Percentiles rank a stretch among this genome's conserved stretches.
These are phyloP conservation scores for Teleogryllus oceanicus DNA, from an alignment of 2,888 invertebrate species.

Conservation along the genomic window DNA sequence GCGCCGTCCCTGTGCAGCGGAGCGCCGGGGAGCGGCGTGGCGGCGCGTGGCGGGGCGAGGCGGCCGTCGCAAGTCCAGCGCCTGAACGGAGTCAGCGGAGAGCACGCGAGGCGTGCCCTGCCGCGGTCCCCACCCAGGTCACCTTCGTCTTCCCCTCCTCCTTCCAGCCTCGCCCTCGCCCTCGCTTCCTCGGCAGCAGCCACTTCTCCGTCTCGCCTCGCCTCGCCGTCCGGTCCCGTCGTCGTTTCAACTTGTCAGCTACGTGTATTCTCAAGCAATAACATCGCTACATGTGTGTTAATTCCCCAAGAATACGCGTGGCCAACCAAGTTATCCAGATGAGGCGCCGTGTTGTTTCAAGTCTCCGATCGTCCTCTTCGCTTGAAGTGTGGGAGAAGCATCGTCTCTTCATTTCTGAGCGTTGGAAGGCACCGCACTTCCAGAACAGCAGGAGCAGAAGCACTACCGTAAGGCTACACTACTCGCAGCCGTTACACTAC, in stretches of 20 bases:
- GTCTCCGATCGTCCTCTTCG: too few relatives aligned
- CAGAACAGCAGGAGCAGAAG: too few relatives aligned
- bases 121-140: constrained; percentile 8
- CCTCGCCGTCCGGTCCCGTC: constrained; percentile 57
- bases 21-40: too few relatives aligned
- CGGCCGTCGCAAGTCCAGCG: background rate
- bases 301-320: constrained; percentile 99
- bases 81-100: constrained; percentile 1
- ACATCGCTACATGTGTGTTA: constrained; percentile 92
- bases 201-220: constrained; percentile 84
- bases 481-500: too few relatives aligned
- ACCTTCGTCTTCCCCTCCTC: background rate
- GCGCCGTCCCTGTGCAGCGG: too few relatives aligned
- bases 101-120: constrained; percentile 18
- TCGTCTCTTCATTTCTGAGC: too few relatives aligned
- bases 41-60: too few relatives aligned
- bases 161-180: background rate
- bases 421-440: too few relatives aligned
- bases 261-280: constrained; percentile 99
- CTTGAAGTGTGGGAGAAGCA: background rate
- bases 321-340: constrained; percentile 61
- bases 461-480: background rate
- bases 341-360: background rate
- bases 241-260: constrained; percentile 69
- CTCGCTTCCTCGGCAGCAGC: background rate